Evolutionary conservation across 2,797 vertebrate genomes (phyloP).

Genomic region (Peromyscus eremicus): DNA sequence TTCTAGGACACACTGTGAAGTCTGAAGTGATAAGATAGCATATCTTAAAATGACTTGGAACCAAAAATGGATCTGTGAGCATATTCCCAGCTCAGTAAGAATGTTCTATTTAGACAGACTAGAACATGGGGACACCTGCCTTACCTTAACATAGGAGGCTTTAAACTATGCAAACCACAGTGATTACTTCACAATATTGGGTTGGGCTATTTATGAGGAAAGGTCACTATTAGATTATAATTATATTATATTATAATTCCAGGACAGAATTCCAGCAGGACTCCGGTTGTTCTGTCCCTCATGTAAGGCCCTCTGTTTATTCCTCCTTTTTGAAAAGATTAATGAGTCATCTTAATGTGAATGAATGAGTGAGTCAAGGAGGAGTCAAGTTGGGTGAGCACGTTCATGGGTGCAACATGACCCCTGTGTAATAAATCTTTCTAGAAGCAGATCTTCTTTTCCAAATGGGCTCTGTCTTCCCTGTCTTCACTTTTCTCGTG

Average conservation of each 20-base stretch:
- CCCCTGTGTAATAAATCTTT: conserved; percentile 77
- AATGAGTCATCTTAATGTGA: conserved; percentile 50
- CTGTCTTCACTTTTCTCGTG: conserved; percentile 80
- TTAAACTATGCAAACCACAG: conserved; percentile 20
- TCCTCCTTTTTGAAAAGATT: conserved; percentile 42
- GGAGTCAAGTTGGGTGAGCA: background rate
- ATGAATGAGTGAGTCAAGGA: conserved; percentile 55
- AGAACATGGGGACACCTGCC: conserved; percentile 5
- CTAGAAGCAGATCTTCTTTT: conserved; percentile 73
- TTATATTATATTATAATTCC: background rate
- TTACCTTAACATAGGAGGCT: conserved; percentile 18
- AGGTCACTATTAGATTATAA: conserved; percentile 38
- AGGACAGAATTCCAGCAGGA: conserved; percentile 56
- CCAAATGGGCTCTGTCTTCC: conserved; percentile 76
- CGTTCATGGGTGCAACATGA: conserved; percentile 59
- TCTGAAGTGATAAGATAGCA: conserved; percentile 69
- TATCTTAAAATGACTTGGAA: conserved; percentile 76
- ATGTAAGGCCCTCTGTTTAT: background rate
- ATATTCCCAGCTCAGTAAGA: conserved; percentile 38
- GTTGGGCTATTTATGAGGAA: conserved; percentile 33
- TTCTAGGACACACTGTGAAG: conserved; percentile 68
- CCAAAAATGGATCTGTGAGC: conserved; percentile 67
- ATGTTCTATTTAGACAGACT: conserved; percentile 48
- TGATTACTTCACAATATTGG: conserved; percentile 14
- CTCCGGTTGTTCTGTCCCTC: background rate